Percentiles rank a stretch among this genome's conserved stretches.
phyloP scores from a whole-genome alignment of 2,888 invertebrate genomes.

The Agrotis segetum region DNA sequence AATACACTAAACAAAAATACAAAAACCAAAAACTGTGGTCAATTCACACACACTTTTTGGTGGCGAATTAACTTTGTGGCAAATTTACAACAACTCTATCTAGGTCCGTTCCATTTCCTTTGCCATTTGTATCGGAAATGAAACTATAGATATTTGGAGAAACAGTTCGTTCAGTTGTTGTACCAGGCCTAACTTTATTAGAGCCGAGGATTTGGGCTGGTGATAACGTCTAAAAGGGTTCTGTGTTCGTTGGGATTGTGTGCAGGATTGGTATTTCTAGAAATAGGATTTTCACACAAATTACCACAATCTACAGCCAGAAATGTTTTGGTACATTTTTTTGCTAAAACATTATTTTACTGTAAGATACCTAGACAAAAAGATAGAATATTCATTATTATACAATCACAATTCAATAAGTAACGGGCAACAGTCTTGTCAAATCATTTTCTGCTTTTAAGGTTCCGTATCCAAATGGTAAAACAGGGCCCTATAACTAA shows the following conservation, averaged over 20 bases:
- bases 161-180: conserved; percentile 46
- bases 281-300: not conserved
- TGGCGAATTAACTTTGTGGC: too few relatives aligned
- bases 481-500: too few relatives aligned
- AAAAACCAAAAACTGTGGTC: too few relatives aligned
- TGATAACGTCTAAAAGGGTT: conserved; percentile 25
- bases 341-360: too few relatives aligned
- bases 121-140: conserved; percentile 51
- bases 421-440: not conserved
- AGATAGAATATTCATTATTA: too few relatives aligned
- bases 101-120: conserved; percentile 35
- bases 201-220: conserved; percentile 21
- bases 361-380: too few relatives aligned
- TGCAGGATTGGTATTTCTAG: not conserved
- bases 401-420: not conserved
- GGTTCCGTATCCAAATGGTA: too few relatives aligned
- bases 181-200: conserved; percentile 35
- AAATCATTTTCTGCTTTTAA: not conserved
- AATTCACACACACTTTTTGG: too few relatives aligned
- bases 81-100: too few relatives aligned
- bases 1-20: too few relatives aligned
- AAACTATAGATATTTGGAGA: conserved; percentile 43
- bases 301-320: not conserved
- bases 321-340: too few relatives aligned
- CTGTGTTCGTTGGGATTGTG: conserved; percentile 9